phyloP scores from a whole-genome alignment of 2,113 vertebrate species.

The Rana temporaria region DNA sequence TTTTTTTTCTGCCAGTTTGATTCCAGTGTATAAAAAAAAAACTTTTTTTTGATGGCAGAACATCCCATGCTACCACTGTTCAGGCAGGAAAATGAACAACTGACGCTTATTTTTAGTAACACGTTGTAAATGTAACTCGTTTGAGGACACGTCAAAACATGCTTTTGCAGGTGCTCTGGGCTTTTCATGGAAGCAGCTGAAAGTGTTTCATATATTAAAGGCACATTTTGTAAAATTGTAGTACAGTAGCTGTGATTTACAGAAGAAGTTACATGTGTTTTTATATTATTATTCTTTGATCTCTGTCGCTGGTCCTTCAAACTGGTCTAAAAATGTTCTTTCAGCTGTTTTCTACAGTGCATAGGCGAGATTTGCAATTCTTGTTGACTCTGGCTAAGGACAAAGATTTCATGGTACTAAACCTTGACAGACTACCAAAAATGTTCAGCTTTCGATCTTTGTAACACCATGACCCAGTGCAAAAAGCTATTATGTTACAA shows the following conservation, averaged over 20 bases:
- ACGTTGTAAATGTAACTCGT: background rate
- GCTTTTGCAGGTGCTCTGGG: background rate
- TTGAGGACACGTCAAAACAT: background rate
- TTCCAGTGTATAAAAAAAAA: background rate
- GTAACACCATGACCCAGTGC: constrained; percentile 15
- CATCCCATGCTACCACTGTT: too few relatives aligned
- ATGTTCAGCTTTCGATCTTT: background rate
- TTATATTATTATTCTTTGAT: background rate
- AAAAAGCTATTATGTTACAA: constrained; percentile 5
- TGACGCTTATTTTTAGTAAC: background rate
- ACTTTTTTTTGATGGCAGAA: too few relatives aligned
- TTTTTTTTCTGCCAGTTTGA: background rate
- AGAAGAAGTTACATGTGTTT: background rate
- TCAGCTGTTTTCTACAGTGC: background rate
- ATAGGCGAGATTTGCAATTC: constrained; percentile 22
- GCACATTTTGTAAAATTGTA: background rate
- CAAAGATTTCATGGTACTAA: constrained; percentile 7
- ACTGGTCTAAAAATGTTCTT: background rate
- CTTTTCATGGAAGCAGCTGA: background rate
- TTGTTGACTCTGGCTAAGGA: constrained; percentile 29
- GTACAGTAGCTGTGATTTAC: background rate
- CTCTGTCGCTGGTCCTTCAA: background rate
- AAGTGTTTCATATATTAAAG: background rate
- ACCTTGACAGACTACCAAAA: constrained; percentile 40
- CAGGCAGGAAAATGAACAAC: too few relatives aligned